A percentile compares a stretch with the other conserved stretches of the same genome.
Evolutionary conservation across 2,797 vertebrate genomes (phyloP).

Genomic region (Triplophysa bombifrons): DNA sequence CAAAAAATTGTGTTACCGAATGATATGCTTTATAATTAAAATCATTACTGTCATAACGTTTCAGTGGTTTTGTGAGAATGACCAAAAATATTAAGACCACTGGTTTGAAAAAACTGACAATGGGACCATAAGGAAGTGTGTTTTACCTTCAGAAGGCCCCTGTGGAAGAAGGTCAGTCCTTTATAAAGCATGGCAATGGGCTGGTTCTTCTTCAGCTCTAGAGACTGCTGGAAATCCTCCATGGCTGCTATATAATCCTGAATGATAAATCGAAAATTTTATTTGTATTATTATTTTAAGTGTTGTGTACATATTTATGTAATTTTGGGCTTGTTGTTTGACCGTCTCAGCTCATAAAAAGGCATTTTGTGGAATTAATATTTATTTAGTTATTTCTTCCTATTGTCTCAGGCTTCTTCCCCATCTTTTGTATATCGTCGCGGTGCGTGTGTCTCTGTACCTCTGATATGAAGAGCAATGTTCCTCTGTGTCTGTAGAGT

Average conservation of each 20-base stretch:
- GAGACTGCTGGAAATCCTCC: slow-evolving; percentile 93
- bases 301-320: too few species aligned
- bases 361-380: too few species aligned
- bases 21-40: too few species aligned
- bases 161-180: slow-evolving; percentile 97
- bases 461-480: slow-evolving; percentile 97
- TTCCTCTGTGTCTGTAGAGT: slow-evolving; percentile 92
- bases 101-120: neutral
- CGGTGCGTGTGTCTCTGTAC: slow-evolving; percentile 62
- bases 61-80: too few species aligned
- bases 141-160: slow-evolving; percentile 92
- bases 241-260: slow-evolving; percentile 95
- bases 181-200: slow-evolving; percentile 98
- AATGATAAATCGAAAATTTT: neutral
- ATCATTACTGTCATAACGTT: too few species aligned
- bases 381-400: too few species aligned
- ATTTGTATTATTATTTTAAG: too few species aligned
- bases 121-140: neutral
- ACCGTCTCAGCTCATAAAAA: too few species aligned
- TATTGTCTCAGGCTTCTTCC: too few species aligned
- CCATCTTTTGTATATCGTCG: too few species aligned
- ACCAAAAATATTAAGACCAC: neutral
- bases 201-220: slow-evolving; percentile 95
- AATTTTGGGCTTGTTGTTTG: too few species aligned
- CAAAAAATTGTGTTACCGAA: too few species aligned